A percentile compares a stretch with the other conserved stretches of the same genome.
Evolutionary conservation across 2,113 vertebrate species (phyloP).

Genomic region (Corythoichthys haematopterus): DNA sequence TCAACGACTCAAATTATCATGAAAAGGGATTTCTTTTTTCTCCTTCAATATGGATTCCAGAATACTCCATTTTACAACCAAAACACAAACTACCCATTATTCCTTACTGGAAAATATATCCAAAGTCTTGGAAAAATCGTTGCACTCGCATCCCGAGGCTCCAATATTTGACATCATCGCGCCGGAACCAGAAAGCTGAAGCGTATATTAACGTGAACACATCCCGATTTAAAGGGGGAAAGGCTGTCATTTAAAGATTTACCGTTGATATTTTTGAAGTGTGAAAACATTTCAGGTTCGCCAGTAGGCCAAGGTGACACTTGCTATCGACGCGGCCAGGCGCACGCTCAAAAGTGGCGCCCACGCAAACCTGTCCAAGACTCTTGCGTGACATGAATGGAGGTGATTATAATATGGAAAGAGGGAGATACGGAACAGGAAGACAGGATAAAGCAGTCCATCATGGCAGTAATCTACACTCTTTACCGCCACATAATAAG

Average conservation of each 20-base stretch:
- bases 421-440: too few relatives aligned
- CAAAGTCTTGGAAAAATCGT: too few relatives aligned
- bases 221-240: neutral
- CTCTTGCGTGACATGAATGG: neutral
- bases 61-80: too few relatives aligned
- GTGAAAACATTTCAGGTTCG: neutral
- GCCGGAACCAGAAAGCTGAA: neutral
- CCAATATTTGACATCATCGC: neutral
- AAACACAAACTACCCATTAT: too few relatives aligned
- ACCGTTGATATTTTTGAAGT: neutral
- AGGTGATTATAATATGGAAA: neutral
- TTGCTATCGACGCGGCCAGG: neutral
- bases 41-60: too few relatives aligned
- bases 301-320: constrained; percentile 1
- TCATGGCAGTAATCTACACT: neutral
- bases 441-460: neutral
- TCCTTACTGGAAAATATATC: too few relatives aligned
- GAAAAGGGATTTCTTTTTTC: neutral
- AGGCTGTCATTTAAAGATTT: neutral
- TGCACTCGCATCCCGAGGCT: too few relatives aligned
- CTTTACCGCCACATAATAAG: neutral
- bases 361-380: neutral
- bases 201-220: neutral
- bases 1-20: neutral
- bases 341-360: neutral